A percentile compares a stretch with the other conserved stretches of the same genome.
Evolutionary conservation across 2,888 invertebrate genomes (phyloP).

Genomic region (Merodon equestris): DNA sequence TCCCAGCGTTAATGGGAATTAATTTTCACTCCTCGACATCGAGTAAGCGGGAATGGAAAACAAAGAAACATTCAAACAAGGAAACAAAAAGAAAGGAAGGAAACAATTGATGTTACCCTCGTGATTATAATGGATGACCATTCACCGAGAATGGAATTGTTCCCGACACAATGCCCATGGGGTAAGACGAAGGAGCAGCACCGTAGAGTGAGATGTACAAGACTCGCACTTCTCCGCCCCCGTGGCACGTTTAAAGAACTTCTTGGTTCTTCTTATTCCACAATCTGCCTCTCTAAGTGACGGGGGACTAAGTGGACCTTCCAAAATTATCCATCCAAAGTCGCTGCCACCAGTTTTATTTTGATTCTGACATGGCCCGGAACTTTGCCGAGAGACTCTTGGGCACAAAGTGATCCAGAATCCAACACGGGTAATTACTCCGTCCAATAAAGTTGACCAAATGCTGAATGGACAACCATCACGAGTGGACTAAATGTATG

Average conservation of each 20-base stretch:
- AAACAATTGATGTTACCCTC: slow-evolving; percentile 22
- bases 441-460: slow-evolving; percentile 27
- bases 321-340: slow-evolving; percentile 42
- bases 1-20: slow-evolving; percentile 57
- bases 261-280: slow-evolving; percentile 26
- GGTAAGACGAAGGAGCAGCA: neutral
- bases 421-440: slow-evolving; percentile 33
- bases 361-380: neutral
- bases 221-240: neutral
- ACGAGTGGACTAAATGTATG: slow-evolving; percentile 25
- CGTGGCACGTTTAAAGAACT: too few species aligned
- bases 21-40: slow-evolving; percentile 44
- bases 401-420: neutral
- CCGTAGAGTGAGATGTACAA: neutral
- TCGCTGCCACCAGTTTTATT: slow-evolving; percentile 28
- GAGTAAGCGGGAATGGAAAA: slow-evolving; percentile 22
- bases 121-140: slow-evolving; percentile 52
- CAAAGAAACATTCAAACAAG: slow-evolving; percentile 33
- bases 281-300: slow-evolving; percentile 22
- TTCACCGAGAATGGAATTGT: slow-evolving; percentile 41
- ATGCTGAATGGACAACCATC: slow-evolving; percentile 31
- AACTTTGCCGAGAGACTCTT: slow-evolving; percentile 2
- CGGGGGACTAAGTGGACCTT: neutral
- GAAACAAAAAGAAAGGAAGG: slow-evolving; percentile 23
- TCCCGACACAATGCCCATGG: slow-evolving; percentile 30